Conservation (phyloP, 2,113 vertebrate genomes). For the Buteo buteo region DNA sequence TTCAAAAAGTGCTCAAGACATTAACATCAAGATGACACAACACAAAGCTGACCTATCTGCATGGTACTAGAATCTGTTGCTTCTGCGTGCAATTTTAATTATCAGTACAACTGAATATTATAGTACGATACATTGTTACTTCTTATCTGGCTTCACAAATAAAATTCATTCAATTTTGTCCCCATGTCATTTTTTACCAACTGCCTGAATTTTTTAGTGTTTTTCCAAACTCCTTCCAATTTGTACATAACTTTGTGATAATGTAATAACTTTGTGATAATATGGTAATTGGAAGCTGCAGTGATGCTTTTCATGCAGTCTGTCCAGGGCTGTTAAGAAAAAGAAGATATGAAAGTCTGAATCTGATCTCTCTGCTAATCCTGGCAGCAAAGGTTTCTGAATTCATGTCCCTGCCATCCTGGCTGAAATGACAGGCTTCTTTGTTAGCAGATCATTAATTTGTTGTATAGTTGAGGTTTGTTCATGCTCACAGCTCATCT, state of each 20-base stretch:
- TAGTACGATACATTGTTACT: background rate
- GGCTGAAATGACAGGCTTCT: background rate
- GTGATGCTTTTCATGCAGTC: background rate
- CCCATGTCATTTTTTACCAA: background rate
- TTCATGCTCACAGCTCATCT: background rate
- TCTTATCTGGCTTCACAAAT: background rate
- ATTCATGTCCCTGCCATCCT: background rate
- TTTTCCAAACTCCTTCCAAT: background rate
- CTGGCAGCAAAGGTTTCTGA: background rate
- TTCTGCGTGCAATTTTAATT: background rate
- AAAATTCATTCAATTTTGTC: background rate
- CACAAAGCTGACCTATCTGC: background rate
- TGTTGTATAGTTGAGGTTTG: background rate
- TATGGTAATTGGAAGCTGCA: rapidly evolving
- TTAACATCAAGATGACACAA: background rate
- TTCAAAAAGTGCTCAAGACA: background rate
- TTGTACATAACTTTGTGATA: background rate
- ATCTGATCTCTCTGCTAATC: background rate
- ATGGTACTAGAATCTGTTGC: background rate
- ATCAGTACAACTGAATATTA: background rate
- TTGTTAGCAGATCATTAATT: background rate
- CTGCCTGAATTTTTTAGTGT: background rate
- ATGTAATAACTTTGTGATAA: background rate
- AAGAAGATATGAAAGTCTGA: background rate
- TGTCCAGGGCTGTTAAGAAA: background rate